A percentile compares a stretch with the other conserved stretches of the same genome.
Conservation (phyloP, 2,888 invertebrate species). For the Eristalinus aeneus region DNA sequence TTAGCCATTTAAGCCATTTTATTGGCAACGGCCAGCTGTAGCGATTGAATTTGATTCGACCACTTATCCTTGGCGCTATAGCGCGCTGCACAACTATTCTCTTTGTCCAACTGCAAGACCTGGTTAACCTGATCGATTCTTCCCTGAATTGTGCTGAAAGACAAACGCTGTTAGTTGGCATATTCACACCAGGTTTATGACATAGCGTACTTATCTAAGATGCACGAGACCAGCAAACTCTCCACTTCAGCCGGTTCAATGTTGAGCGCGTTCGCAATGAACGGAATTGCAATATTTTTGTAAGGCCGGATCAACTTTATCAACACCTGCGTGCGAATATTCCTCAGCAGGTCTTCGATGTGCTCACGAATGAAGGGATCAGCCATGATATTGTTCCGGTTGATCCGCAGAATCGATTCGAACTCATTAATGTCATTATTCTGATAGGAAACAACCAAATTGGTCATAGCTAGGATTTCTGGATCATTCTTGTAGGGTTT, state of each 20-base stretch:
- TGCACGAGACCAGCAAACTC: slow-evolving; percentile 97
- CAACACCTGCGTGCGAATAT: slow-evolving; percentile 98
- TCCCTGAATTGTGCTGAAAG: slow-evolving; percentile 89
- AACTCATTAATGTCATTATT: slow-evolving; percentile 99
- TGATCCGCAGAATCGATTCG: slow-evolving; percentile 96
- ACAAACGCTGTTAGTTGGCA: slow-evolving; percentile 14
- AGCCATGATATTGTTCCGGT: slow-evolving; percentile 98
- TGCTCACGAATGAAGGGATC: slow-evolving; percentile 99
- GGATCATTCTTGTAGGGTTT: slow-evolving; percentile 99
- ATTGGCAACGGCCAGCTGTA: slow-evolving; percentile 95
- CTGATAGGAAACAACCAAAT: slow-evolving; percentile 97
- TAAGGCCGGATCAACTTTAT: slow-evolving; percentile 99
- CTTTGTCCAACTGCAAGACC: slow-evolving; percentile 92
- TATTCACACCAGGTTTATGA: neutral
- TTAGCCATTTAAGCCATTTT: slow-evolving; percentile 89
- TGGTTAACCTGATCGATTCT: slow-evolving; percentile 97
- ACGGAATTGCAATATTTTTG: slow-evolving; percentile 98
- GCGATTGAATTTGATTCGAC: slow-evolving; percentile 93
- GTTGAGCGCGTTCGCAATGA: slow-evolving; percentile 96
- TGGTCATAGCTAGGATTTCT: slow-evolving; percentile 99
- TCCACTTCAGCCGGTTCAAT: slow-evolving; percentile 97
- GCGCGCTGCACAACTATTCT: slow-evolving; percentile 90
- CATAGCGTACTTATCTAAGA: slow-evolving; percentile 92
- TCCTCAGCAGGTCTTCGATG: slow-evolving; percentile 97
- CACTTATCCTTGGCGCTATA: slow-evolving; percentile 97